Conservation (phyloP, 92 coral and sea anemone species). For the Phenganax subtilis region DNA sequence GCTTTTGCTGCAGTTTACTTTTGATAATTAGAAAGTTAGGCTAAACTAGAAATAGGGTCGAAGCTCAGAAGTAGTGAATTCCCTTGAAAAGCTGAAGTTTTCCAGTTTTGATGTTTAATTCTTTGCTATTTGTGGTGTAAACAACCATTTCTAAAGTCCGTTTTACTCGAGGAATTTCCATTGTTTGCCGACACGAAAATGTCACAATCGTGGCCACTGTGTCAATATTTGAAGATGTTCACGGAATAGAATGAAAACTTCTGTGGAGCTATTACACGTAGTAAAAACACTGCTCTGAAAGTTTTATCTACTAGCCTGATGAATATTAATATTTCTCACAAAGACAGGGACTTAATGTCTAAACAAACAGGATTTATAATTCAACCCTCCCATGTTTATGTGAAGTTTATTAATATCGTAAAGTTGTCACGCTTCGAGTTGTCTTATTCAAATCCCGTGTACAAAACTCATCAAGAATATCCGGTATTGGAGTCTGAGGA, state of each 20-base stretch:
- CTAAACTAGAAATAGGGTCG: not conserved
- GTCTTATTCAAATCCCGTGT: constrained; percentile 26
- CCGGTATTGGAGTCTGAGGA: constrained; percentile 27
- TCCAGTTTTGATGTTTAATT: constrained; percentile 1
- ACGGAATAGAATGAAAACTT: not conserved
- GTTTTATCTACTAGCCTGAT: not conserved
- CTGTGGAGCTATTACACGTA: not conserved
- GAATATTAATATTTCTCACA: not conserved
- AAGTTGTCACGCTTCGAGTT: constrained; percentile 14
- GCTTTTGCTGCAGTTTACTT: not conserved
- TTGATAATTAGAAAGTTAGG: not conserved
- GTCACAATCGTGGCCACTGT: not conserved
- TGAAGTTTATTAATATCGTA: constrained; percentile 16
- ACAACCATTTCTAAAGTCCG: not conserved
- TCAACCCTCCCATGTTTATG: not conserved
- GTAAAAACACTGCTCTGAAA: not conserved
- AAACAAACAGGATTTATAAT: constrained; percentile 41
- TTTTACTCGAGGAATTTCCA: no score
- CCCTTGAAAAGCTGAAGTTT: not conserved
- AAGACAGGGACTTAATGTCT: constrained; percentile 56
- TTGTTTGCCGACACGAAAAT: not conserved
- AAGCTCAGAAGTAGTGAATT: not conserved
- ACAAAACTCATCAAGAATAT: constrained; percentile 12
- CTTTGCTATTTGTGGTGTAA: not conserved
- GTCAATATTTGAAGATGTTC: not conserved